Base-by-base conservation (phyloP, 1,140 invertebrate genomes). In the Chlorops oryzae region DNA sequence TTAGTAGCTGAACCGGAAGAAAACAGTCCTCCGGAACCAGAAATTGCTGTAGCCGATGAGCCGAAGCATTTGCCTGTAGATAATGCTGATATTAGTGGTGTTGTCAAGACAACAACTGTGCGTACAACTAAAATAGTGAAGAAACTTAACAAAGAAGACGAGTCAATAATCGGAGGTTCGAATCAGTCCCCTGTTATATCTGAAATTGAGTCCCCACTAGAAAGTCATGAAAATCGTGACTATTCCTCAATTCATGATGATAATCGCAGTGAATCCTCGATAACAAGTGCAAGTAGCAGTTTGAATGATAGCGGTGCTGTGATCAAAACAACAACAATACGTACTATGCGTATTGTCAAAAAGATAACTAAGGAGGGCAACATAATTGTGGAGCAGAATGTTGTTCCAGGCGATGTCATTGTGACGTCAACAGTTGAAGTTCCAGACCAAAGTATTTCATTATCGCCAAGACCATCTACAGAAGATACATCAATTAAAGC, bases 281-380 rank as follows among this genome's bases (percentile, higher is more conserved):
- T 62, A 0, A 58, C 63, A 53, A 65, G 62, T n/a, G 39, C 65
- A 69, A 58, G 38, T 64, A 22, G 65, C n/a, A n/a, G n/a, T n/a
- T n/a, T n/a, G n/a, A n/a, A n/a, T n/a, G n/a, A n/a, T n/a, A n/a
- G 69, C 57, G 65, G 65, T 20, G 65, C 65, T 23, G 69, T 69
- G 20, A 69, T 69, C n/a, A 69, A 69, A 45, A 69, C 65, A 25
- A 69, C 65, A 12, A 69, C 65, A 12, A 66, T 69, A 56, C 63
- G 65, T 32, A 69, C 65, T 13, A 69, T 69, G 65, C 56, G 65
- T 5, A 66, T 69, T 38, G 62, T 62, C 10, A 69, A 69, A 53
- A 58, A 62, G n/a, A 48, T 69, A 40, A 55, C 65, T 38, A 62
- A 65, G 48, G 65, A 69, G 48, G 65, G 65, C 54, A 59, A 63